Percentiles rank a stretch among this genome's conserved stretches.
These are phyloP conservation scores for Aphelenchoides fujianensis DNA, from an alignment of 1,140 invertebrate species.

Conservation along the genomic window DNA sequence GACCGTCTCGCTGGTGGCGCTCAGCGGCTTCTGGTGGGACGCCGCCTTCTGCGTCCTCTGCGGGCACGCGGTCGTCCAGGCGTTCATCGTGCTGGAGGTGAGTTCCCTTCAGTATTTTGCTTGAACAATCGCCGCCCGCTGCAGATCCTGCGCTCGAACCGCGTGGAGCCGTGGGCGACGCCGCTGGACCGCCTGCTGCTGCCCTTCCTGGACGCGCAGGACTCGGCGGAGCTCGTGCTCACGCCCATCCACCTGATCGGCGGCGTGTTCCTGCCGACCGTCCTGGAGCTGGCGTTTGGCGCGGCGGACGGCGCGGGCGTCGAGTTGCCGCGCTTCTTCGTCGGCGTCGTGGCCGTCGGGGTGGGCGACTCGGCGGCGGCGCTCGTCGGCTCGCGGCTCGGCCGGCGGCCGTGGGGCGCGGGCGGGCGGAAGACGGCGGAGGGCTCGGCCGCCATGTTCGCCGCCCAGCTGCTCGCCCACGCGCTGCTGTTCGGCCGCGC, in stretches of 20 bases:
- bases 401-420: conserved; percentile 18
- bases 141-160: conserved; percentile 37
- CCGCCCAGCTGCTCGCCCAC: conserved; percentile 32
- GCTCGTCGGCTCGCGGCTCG: conserved; percentile 36
- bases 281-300: conserved; percentile 34
- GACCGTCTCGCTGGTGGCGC: conserved; percentile 45
- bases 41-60: conserved; percentile 38
- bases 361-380: conserved; percentile 53
- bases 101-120: not conserved
- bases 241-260: conserved; percentile 50
- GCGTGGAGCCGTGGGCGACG: conserved; percentile 37
- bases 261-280: conserved; percentile 49
- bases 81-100: conserved; percentile 54
- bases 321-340: conserved; percentile 35
- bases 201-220: conserved; percentile 49
- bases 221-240: conserved; percentile 43
- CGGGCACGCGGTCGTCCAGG: conserved; percentile 41
- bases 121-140: too few species aligned
- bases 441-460: conserved; percentile 50
- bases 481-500: conserved; percentile 26
- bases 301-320: conserved; percentile 3
- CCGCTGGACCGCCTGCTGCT: conserved; percentile 37
- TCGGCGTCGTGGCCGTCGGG: conserved; percentile 47
- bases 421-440: conserved; percentile 39
- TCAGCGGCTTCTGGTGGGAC: conserved; percentile 46